Percentiles rank a stretch among this genome's conserved stretches.
Evolutionary conservation across 2,888 invertebrate species (phyloP).

Genomic region (Balanococcus diminutus): DNA sequence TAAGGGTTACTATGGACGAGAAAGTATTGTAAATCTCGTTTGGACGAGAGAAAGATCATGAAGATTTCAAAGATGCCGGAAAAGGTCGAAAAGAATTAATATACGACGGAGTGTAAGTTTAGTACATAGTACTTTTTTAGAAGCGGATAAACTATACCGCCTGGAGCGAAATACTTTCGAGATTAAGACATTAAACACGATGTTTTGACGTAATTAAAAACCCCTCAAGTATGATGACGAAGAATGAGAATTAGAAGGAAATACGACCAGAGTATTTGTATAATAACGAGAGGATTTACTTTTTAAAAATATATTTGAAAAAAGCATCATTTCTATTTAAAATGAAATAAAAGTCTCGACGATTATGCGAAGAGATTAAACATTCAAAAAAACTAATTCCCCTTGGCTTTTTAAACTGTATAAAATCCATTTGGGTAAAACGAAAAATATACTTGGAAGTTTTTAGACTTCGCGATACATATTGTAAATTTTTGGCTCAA

Average conservation of each 20-base stretch:
- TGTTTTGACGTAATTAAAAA: neutral
- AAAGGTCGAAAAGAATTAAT: neutral
- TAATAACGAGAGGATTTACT: neutral
- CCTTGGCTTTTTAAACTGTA: neutral
- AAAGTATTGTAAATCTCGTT: neutral
- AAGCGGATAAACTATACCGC: neutral
- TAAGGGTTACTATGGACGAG: neutral
- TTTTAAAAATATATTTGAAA: neutral
- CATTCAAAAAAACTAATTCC: neutral
- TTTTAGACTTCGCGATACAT: neutral
- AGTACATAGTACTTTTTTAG: no score
- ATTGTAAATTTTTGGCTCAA: no score
- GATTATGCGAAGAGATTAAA: neutral
- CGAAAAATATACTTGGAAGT: neutral
- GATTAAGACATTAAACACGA: neutral
- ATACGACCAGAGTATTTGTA: no score
- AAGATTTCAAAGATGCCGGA: neutral
- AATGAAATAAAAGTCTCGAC: neutral
- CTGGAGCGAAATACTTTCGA: neutral
- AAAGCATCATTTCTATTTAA: neutral
- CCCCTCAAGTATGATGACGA: no score
- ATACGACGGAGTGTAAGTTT: neutral
- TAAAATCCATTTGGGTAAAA: neutral
- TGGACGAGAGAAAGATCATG: neutral
- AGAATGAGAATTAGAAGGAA: no score